phyloP scores from a whole-genome alignment of 2,888 invertebrate species.

The Andrena bicolor region DNA sequence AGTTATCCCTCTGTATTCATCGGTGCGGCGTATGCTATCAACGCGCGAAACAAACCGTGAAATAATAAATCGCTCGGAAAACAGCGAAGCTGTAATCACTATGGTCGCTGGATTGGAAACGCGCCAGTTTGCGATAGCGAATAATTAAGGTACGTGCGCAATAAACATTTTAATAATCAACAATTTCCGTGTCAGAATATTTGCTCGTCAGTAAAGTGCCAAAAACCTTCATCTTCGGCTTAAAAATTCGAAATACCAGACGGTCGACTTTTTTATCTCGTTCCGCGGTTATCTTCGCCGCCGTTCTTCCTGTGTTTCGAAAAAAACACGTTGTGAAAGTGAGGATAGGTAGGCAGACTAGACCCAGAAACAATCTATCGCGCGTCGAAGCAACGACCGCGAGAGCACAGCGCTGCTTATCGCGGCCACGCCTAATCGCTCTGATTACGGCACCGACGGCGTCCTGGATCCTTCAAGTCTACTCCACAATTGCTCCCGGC shows the following conservation, averaged over 20 bases:
- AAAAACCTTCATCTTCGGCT: no score
- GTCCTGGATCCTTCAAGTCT: conserved; percentile 62
- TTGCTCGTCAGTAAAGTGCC: no score
- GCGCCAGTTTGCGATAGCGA: neutral
- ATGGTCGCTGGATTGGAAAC: neutral
- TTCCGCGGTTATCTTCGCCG: neutral
- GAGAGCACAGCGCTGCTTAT: conserved; percentile 54
- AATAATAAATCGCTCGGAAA: conserved; percentile 17
- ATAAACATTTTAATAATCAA: neutral
- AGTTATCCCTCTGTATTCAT: neutral
- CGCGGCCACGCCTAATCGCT: conserved; percentile 70
- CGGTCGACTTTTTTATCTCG: neutral
- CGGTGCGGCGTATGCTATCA: neutral
- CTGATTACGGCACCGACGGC: conserved; percentile 65
- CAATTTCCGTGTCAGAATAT: neutral
- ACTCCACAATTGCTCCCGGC: conserved; percentile 16
- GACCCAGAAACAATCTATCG: conserved; percentile 57
- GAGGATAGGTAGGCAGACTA: conserved; percentile 34
- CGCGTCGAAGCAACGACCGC: conserved; percentile 45
- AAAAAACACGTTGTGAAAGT: conserved; percentile 45
- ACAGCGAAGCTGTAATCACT: conserved; percentile 9
- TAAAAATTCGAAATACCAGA: neutral
- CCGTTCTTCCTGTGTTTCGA: neutral
- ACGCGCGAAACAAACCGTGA: conserved; percentile 13
- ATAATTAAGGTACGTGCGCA: neutral